A percentile compares a stretch with the other conserved stretches of the same genome.
Evolutionary conservation across 2,797 vertebrate genomes (phyloP).

Genomic region (Pseudopleuronectes americanus): DNA sequence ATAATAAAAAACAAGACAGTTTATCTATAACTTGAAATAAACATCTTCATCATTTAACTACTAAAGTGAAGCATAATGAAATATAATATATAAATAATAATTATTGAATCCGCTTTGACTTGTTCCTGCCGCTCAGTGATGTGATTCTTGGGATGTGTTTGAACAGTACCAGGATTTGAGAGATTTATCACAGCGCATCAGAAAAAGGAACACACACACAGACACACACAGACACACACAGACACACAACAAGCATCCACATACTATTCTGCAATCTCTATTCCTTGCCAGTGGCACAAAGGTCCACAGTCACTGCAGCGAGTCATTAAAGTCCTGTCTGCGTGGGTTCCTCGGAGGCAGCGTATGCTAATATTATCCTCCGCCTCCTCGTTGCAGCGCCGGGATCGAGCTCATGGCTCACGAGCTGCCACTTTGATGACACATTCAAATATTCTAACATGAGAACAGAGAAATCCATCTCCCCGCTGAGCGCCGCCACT

Average conservation of each 20-base stretch:
- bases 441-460: constrained; percentile 60
- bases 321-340: constrained; percentile 55
- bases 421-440: constrained; percentile 64
- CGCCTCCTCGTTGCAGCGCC: constrained; percentile 50
- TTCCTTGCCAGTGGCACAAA: constrained; percentile 43
- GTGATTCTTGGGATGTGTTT: neutral
- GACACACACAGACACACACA: neutral
- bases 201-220: neutral
- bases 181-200: constrained; percentile 10
- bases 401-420: constrained; percentile 41
- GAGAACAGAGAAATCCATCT: constrained; percentile 54
- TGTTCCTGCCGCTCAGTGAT: no score
- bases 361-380: constrained; percentile 54
- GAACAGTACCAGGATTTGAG: constrained; percentile 21
- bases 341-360: constrained; percentile 28
- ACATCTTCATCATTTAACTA: no score
- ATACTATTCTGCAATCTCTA: constrained; percentile 20
- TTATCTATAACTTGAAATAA: no score
- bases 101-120: no score
- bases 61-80: no score
- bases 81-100: no score
- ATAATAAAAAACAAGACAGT: no score
- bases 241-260: constrained; percentile 3
- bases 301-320: constrained; percentile 40
- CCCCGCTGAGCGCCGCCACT: constrained; percentile 50